Percentiles rank a stretch among this genome's conserved stretches.
Conservation (phyloP, 2,888 invertebrate genomes). For the Calameuta idolon region DNA sequence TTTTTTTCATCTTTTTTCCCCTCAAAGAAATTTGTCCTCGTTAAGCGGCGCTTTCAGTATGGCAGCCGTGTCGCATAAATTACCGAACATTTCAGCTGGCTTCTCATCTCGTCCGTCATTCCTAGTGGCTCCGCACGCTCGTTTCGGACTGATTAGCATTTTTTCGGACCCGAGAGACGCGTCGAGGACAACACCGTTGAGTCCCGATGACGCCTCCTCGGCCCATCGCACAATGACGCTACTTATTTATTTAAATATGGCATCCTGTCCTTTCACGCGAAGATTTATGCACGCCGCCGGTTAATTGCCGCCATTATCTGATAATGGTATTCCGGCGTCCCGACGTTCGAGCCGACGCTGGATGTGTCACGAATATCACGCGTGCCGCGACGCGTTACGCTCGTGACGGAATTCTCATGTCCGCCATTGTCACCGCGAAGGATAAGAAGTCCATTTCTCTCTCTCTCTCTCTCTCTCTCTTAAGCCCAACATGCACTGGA, state of each 20-base stretch:
- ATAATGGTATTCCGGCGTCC: slow-evolving; percentile 64
- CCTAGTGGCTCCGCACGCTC: slow-evolving; percentile 8
- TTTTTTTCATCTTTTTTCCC: slow-evolving; percentile 32
- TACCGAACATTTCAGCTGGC: slow-evolving; percentile 21
- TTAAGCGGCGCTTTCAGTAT: slow-evolving; percentile 27
- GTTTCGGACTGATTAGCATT: slow-evolving; percentile 56
- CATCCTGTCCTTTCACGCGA: slow-evolving; percentile 66
- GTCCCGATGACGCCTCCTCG: slow-evolving; percentile 32
- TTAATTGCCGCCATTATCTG: slow-evolving; percentile 66
- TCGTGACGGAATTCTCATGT: slow-evolving; percentile 26
- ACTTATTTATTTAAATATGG: slow-evolving; percentile 67
- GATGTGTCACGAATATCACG: slow-evolving; percentile 28
- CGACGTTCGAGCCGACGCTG: slow-evolving; percentile 34
- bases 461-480: slow-evolving; percentile 1
- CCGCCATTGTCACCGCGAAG: not conserved
- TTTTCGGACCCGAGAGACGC: slow-evolving; percentile 32
- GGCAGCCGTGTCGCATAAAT: slow-evolving; percentile 37
- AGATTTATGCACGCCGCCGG: slow-evolving; percentile 65
- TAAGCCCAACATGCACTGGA: not conserved
- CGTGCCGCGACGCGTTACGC: slow-evolving; percentile 14
- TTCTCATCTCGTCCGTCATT: slow-evolving; percentile 12
- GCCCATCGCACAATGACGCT: slow-evolving; percentile 60
- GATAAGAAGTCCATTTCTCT: slow-evolving; percentile 7
- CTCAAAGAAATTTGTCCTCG: slow-evolving; percentile 32
- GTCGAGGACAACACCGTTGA: slow-evolving; percentile 15